Evolutionary conservation across 2,797 vertebrate species (phyloP), one percentile per base, ranked within the genome.

Genomic region (Alosa sapidissima): DNA sequence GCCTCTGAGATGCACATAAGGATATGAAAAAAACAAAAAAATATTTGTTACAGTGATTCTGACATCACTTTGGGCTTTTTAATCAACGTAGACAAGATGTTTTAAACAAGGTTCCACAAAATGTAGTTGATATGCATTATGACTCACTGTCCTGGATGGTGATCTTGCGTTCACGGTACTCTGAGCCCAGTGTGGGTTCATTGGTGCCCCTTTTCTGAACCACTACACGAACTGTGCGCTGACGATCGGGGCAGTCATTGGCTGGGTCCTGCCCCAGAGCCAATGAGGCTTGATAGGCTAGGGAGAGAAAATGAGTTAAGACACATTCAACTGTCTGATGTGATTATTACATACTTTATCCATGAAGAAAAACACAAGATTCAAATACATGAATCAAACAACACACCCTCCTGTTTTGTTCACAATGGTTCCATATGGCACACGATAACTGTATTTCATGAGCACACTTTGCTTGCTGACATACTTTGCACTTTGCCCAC

Each of bases 161-260:
- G 94, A 99, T 98, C 93, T 92, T 99, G 21, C 98, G 96, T 49
- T 97, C 93, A 5, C 94, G 93, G 93, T 99, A 99, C 19, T 99
- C 97, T 0, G 90, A 0, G 0, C 98, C 98, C 85, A 99, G 93
- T 0, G 91, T 95, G 0, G 97, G 93, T 86, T 97, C 96, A 2
- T 86, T 97, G 91, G 82, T 92, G 36, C 98, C 98, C 0, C 88
- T 94, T 85, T 96, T 96, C 94, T 99, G 97, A 89, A 96, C 92
- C 84, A 99, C 96, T 0, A 94, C 94, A 13, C 98, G 97, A 24
- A 98, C 92, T 0, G 94, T 95, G 65, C 98, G 92, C 91, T 96
- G 95, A 36, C 91, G 94, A 91, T 99, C 98, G 0, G 94, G 97
- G 89, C 98, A 99, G 91, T 98, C 96, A 0, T 97, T 93, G 0